Percentiles rank a stretch among this genome's conserved stretches.
phyloP scores from a whole-genome alignment of 2,113 vertebrate genomes.

The Seriola rivoliana region DNA sequence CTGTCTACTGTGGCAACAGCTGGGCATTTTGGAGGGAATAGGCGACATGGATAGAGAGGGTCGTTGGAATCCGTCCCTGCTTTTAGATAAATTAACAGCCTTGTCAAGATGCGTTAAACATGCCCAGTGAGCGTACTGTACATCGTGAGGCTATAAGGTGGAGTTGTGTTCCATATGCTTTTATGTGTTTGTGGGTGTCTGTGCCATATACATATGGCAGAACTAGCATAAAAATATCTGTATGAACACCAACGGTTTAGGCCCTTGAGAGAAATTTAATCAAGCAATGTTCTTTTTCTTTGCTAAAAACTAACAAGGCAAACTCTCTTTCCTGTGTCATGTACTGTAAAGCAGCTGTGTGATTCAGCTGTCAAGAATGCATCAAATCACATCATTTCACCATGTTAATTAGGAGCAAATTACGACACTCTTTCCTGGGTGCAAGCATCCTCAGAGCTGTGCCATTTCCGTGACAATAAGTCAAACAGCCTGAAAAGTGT shows the following conservation, averaged over 20 bases:
- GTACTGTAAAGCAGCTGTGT: slow-evolving; percentile 20
- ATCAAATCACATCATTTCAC: slow-evolving; percentile 38
- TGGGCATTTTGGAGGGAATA: slow-evolving; percentile 83
- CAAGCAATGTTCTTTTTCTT: not conserved
- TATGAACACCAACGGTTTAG: slow-evolving; percentile 22
- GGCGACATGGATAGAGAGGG: slow-evolving; percentile 49
- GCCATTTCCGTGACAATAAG: slow-evolving; percentile 25
- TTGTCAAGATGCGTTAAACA: slow-evolving; percentile 76
- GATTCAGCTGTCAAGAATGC: slow-evolving; percentile 30
- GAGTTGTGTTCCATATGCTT: slow-evolving; percentile 27
- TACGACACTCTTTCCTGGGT: slow-evolving; percentile 16
- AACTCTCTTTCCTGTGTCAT: not conserved
- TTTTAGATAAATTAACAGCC: slow-evolving; percentile 82
- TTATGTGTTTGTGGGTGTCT: slow-evolving; percentile 9
- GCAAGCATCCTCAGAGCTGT: slow-evolving; percentile 16
- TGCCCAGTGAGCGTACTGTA: slow-evolving; percentile 33
- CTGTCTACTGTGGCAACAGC: slow-evolving; percentile 81
- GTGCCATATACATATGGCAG: slow-evolving; percentile 2
- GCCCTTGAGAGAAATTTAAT: slow-evolving; percentile 30
- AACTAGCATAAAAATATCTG: not conserved
- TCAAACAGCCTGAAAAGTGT: slow-evolving; percentile 14
- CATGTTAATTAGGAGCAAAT: slow-evolving; percentile 50
- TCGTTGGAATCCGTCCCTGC: slow-evolving; percentile 75
- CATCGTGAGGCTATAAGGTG: slow-evolving; percentile 15
- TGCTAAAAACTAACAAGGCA: slow-evolving; percentile 35